Conservation (phyloP, 2,888 invertebrate species). For the Megamerina dolium region DNA sequence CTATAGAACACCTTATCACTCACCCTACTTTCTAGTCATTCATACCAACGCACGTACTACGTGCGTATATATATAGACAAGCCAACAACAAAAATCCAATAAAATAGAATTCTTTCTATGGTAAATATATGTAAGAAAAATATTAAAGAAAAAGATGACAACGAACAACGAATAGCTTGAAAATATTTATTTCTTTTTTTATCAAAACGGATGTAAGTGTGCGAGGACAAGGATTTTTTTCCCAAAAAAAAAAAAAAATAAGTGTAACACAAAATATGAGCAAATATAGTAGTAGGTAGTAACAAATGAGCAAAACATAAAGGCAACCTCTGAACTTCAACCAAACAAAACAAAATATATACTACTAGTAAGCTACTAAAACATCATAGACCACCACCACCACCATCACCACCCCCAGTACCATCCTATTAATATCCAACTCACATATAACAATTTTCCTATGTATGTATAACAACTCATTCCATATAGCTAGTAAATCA, state of each 20-base stretch:
- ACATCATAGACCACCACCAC: not conserved
- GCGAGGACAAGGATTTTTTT: conserved; percentile 22
- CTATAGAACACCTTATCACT: too few species aligned
- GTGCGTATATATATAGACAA: too few species aligned
- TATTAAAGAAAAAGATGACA: conserved; percentile 11
- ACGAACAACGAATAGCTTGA: too few species aligned
- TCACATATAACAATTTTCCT: too few species aligned
- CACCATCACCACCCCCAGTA: conserved; percentile 9
- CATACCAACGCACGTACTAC: too few species aligned
- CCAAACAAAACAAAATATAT: not conserved
- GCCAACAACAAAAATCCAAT: conserved; percentile 21
- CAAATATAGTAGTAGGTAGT: not conserved
- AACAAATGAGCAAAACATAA: conserved; percentile 10
- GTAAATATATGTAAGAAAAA: conserved; percentile 13
- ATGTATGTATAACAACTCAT: too few species aligned
- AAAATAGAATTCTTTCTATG: conserved; percentile 19
- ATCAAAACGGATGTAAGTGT: conserved; percentile 41
- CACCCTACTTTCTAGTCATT: too few species aligned
- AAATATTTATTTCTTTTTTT: conserved; percentile 37
- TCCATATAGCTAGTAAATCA: too few species aligned
- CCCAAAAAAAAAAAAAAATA: conserved; percentile 4
- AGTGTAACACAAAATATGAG: not conserved
- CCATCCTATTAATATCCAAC: conserved; percentile 27
- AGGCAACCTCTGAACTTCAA: too few species aligned
- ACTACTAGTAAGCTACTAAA: not conserved